Percentiles rank a stretch among this genome's conserved stretches.
Evolutionary conservation across 2,888 invertebrate genomes (phyloP).

Genomic region (Aphidoletes aphidimyza): DNA sequence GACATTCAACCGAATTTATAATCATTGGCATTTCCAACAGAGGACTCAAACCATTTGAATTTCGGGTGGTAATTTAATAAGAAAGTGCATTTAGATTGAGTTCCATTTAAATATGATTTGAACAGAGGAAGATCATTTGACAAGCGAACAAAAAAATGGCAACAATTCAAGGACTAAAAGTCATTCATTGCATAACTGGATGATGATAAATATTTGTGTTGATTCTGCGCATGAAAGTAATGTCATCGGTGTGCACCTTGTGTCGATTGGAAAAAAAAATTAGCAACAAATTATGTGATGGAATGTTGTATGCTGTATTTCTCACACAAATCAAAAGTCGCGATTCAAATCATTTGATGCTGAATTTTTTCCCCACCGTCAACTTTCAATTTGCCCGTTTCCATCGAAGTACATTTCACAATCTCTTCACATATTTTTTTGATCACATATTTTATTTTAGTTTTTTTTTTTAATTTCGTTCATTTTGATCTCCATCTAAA

Average conservation of each 20-base stretch:
- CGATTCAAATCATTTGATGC: not conserved
- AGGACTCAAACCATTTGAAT: too few species aligned
- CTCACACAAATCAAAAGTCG: constrained; percentile 7
- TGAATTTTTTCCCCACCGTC: not conserved
- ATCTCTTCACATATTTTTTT: not conserved
- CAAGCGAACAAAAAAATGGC: not conserved
- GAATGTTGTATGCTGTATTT: not conserved
- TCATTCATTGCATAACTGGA: not conserved
- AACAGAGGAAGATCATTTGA: too few species aligned
- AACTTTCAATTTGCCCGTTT: constrained; percentile 11
- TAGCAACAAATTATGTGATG: not conserved
- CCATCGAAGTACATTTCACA: constrained; percentile 40
- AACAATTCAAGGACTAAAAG: not conserved
- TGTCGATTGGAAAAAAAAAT: not conserved
- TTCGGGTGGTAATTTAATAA: too few species aligned
- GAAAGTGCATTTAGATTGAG: too few species aligned
- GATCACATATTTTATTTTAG: not conserved
- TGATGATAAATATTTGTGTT: not conserved
- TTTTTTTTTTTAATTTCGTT: not conserved
- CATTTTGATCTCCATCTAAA: not conserved
- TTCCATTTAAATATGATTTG: too few species aligned
- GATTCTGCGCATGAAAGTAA: not conserved
- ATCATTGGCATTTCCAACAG: too few species aligned
- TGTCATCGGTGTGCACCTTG: not conserved
- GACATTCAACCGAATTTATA: too few species aligned